These are phyloP conservation scores for Neomorphus geoffroyi DNA, from an alignment of 2,797 vertebrate species.

Conservation along the genomic window DNA sequence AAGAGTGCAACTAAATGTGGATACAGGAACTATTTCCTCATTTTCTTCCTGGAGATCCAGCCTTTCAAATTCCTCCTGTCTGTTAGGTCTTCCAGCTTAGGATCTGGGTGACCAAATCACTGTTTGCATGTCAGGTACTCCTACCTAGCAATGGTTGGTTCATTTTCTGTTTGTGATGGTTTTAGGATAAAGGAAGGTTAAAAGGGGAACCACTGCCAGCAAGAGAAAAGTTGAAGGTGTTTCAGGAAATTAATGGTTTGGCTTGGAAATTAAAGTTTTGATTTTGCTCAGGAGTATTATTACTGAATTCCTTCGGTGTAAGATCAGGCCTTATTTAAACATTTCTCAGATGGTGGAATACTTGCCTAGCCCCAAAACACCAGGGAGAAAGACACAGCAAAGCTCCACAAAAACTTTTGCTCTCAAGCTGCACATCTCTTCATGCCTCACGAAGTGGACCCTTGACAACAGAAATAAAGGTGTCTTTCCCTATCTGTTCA, in stretches of 20 bases:
- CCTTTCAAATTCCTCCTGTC: not conserved
- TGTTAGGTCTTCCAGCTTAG: not conserved
- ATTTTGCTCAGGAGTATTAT: constrained; percentile 38
- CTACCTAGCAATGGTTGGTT: not conserved
- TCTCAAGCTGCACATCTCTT: not conserved
- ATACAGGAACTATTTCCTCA: not conserved
- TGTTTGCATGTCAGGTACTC: not conserved
- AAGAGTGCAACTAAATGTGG: not conserved
- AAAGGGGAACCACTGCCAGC: not conserved
- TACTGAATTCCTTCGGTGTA: constrained; percentile 25
- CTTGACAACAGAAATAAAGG: not conserved
- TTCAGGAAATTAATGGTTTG: constrained; percentile 23
- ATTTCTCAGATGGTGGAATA: constrained; percentile 6
- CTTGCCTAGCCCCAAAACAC: not conserved
- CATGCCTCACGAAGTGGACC: not conserved
- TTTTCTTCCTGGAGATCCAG: not conserved
- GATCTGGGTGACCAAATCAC: not conserved
- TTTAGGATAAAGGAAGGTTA: constrained; percentile 10
- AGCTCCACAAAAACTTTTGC: not conserved
- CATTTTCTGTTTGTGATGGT: not conserved
- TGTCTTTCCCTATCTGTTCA: not conserved
- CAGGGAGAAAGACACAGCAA: not conserved
- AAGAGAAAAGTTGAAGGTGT: constrained; percentile 15
- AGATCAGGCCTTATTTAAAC: constrained; percentile 10
- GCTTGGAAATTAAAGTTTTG: constrained; percentile 29